Base-by-base conservation (phyloP, 2,113 vertebrate genomes). In the Saccopteryx leptura region DNA sequence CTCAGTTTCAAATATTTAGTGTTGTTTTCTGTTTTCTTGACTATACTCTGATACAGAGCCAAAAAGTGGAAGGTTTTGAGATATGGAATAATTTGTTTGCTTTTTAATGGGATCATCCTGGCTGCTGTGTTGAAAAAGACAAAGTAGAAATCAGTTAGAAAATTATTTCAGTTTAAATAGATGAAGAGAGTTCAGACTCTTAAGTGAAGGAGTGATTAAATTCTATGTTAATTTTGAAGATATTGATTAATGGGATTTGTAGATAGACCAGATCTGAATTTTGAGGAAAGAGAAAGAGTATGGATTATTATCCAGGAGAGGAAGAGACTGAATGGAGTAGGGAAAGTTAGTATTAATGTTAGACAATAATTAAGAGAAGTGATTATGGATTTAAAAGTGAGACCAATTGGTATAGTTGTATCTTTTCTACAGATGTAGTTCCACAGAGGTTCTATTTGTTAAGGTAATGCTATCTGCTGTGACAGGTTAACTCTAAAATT, bases 311-410 rank as follows among this genome's bases (percentile, higher is more conserved):
- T 48, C 46, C 26, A 50, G 19, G 10, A 72, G 1, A 79, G 1
- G 7, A 79, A 17, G 13, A 84, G 12, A 61, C 10, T 56, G 23
- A 61, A 33, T 54, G 31, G 3, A 61, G 13, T 18, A 58, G 28
- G 33, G 23, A 61, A 78, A 9, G 65, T 46, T 23, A 79, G 9
- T 78, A 12, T 83, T 90, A 82, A 33, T 54, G 2, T n/a, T 78
- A 58, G 21, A 28, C 4, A 14, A 81, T n/a, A 81, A 76, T 31
- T 54, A 86, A 87, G 54, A 78, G 82, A 74, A 66, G 17, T 19
- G 15, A 93, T 79, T 17, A 66, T 48, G 31, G 60, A 61, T 79
- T 83, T 90, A n/a, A 86, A 93, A 61, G 4, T 84, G 75, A 90
- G 13, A 54, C 56, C 17, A 60, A 5, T 56, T 69, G 66, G 2